Base-by-base conservation (phyloP, 2,113 vertebrate genomes). In the Rhinolophus ferrumequinum region DNA sequence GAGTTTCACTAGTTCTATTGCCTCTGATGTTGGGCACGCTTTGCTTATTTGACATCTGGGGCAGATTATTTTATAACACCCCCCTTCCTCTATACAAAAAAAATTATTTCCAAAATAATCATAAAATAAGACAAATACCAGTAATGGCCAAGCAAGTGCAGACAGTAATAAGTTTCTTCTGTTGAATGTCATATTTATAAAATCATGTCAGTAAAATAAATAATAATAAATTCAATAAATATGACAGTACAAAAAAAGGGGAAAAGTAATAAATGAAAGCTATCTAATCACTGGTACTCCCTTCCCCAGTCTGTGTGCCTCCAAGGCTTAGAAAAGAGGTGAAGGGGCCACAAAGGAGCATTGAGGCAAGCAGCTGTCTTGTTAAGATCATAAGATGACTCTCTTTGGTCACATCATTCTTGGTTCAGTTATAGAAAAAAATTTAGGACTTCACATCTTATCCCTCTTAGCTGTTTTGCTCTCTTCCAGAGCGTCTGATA, bases 151-250 rank as follows among this genome's bases (percentile, higher is more conserved):
- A 4, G 72, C 22, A 93, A 95, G 81, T 30, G 5, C 18, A 80
- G 3, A 64, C 14, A 7, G 52, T 35, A 67, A n/a, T 76, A 41
- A 30, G 4, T 75, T 72, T 81, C 35, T 72, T 81, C 91, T 93
- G 28, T 38, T 92, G 69, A 54, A 88, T 88, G 84, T 50, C 4
- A 2, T 38, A 50, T 44, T 33, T 50, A 52, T 58, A 86, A 88
- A 89, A 80, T 79, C 33, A 72, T 50, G 26, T 9, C 80, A 18
- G 6, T 75, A 92, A 92, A 83, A 87, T 83, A 56, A 77, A 93
- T 85, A 66, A 76, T 64, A 77, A 96, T 56, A 84, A 38, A 75
- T 56, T 28, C 72, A 88, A 84, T 81, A 64, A 62, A 64, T 91
- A 75, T 33, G 24, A 76, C 0, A 35, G 28, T 28, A 70, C 24